Evolutionary conservation across 2,888 invertebrate genomes (phyloP), one percentile per base, ranked within the genome.

Genomic region (Parasteatoda lunata): DNA sequence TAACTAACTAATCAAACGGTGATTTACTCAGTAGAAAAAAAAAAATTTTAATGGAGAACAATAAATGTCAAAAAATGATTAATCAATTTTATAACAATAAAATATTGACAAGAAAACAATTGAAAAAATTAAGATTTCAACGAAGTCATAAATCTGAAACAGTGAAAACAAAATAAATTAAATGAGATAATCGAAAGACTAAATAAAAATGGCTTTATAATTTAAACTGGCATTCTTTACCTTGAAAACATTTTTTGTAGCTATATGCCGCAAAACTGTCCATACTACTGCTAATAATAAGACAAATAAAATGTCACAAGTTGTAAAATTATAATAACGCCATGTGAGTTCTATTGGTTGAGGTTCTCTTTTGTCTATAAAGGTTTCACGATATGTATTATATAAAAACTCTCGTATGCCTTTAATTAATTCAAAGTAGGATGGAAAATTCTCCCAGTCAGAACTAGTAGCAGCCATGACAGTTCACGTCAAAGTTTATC

Each of bases 201-300:
- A 30, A 30, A 30, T 30, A 30, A 30, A 30, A 30, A 30, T 30
- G 30, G 30, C 30, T 2, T 30, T 30, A 1, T 30, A 30, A 30
- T 30, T 30, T 30, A 30, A 30, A 30, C 30, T 30, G 30, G 30
- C 30, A 30, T 1, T 30, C 30, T 30, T 30, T 84, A 90, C 90
- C 87, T 89, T 89, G 78, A 90, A 89, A 77, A 89, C 69, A 52
- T 77, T 51, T 81, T 89, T 88, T 6, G 89, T 89, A 15, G 84
- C 65, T 48, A 88, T 54, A 77, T 88, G 78, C 69, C 90, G 84
- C n/a, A 89, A 77, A 49, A 89, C 54, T n/a, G 90, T 89, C 89
- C 89, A 90, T 75, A 81, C 76, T 59, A 89, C 78, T 45, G 89
- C 76, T 65, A 90, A 59, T 15, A 85, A 45, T 59, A 89, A n/a